phyloP scores from a whole-genome alignment of 2,797 vertebrate genomes.

The Carapus acus region DNA sequence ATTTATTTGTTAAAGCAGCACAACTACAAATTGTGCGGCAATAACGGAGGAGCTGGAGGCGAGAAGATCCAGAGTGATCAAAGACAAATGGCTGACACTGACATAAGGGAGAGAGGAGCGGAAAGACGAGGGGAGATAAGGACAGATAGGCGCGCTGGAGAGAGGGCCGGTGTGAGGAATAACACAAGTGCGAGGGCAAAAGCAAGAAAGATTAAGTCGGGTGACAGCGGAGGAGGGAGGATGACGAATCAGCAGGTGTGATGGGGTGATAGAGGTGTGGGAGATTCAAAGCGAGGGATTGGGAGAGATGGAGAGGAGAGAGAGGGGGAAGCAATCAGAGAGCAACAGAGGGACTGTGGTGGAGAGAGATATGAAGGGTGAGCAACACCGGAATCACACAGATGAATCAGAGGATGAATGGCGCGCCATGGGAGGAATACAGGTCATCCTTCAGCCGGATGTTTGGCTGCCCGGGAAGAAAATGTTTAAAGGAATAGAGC shows the following conservation, averaged over 20 bases:
- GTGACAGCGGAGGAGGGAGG: background rate
- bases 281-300: conserved; percentile 11
- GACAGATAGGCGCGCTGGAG: background rate
- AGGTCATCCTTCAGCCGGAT: conserved; percentile 13
- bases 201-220: conserved; percentile 2
- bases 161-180: conserved; percentile 1
- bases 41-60: no score
- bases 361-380: conserved; percentile 21
- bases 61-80: conserved; percentile 2
- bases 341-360: background rate
- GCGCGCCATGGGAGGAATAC: conserved; percentile 9
- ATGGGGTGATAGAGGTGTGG: conserved; percentile 1
- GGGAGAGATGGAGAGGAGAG: conserved; percentile 16
- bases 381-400: conserved; percentile 8
- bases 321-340: conserved; percentile 29
- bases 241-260: conserved; percentile 6
- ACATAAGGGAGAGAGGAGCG: conserved; percentile 15
- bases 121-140: conserved; percentile 12
- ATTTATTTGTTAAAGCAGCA: background rate
- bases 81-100: conserved; percentile 1
- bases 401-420: conserved; percentile 9
- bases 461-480: conserved; percentile 7
- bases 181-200: conserved; percentile 6
- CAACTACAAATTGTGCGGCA: no score
- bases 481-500: background rate